Base-by-base conservation (phyloP, 2,888 invertebrate genomes). In the Ormyrus rosae region DNA sequence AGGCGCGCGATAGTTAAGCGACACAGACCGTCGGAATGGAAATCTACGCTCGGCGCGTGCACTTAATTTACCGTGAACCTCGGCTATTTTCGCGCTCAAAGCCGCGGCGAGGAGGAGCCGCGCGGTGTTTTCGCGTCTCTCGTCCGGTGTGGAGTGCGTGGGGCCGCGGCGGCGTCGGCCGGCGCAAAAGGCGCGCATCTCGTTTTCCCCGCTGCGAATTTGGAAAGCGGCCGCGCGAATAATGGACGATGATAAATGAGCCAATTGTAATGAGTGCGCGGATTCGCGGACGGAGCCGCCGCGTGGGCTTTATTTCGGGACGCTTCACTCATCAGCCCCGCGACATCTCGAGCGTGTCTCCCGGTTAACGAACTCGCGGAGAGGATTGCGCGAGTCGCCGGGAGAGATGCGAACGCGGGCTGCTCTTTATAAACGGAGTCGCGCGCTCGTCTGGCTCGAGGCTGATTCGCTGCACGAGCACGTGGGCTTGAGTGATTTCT, bases 181-280 rank as follows among this genome's bases (percentile, higher is more conserved):
- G 13, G 11, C 45, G 61, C n/a, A 19, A 34, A 34, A 34, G 34
- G 34, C 34, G 34, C 34, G 3, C 19, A 13, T 13, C 2, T 34
- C 34, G 34, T 34, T 34, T 34, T 34, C 34, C 34, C 34, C 34
- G 1, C 34, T 2, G 6, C 51, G 19, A 2, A 9, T 13, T 9
- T 8, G 3, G 34, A 50, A 9, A 34, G 55, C 53, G 7, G 10
- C 0, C 19, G 19, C 50, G 55, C 67, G 63, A 79, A 79, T 80
- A 80, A 74, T 74, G 70, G 74, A 74, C 70, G 74, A 74, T 80
- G 79, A 80, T 80, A 65, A 74, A 74, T 60, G 79, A 73, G 78
- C n/a, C 73, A 61, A 78, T 78, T 68, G 67, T 68, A 67, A 78
- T 67, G 72, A 63, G 67, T 34, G 64, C 10, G 34, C 13, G 34